These are phyloP conservation scores for Seriola dumerili DNA, from an alignment of 2,113 vertebrate species.

Conservation along the genomic window DNA sequence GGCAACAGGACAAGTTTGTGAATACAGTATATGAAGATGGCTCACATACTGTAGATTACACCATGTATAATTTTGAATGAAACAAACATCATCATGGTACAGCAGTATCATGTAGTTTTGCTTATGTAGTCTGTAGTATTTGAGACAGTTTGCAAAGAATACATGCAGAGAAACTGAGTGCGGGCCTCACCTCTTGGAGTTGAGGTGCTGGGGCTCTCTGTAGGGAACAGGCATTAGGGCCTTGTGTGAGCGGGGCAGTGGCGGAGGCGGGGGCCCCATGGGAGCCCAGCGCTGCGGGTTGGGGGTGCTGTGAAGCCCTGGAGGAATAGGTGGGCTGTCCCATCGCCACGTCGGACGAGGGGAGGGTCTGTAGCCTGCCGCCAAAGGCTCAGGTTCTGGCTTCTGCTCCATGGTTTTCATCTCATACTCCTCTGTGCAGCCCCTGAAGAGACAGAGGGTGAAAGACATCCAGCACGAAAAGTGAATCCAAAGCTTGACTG, in stretches of 20 bases:
- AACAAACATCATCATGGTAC: too few relatives aligned
- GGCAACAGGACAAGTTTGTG: too few relatives aligned
- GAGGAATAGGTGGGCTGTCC: conserved; percentile 86
- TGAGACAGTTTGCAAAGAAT: background rate
- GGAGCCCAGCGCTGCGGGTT: conserved; percentile 85
- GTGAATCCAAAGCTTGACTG: background rate
- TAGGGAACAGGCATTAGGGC: conserved; percentile 83
- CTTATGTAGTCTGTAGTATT: too few relatives aligned
- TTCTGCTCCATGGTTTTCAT: conserved; percentile 89
- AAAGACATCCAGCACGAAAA: background rate
- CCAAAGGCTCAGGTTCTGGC: conserved; percentile 85
- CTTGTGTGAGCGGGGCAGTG: conserved; percentile 84
- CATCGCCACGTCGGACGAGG: conserved; percentile 90
- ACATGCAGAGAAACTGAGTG: background rate
- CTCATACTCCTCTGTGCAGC: conserved; percentile 92
- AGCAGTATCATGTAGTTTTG: too few relatives aligned
- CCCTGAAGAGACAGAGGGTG: conserved; percentile 80
- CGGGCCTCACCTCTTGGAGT: conserved; percentile 87
- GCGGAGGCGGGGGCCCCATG: conserved; percentile 76
- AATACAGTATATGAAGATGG: too few relatives aligned
- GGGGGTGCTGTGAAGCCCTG: conserved; percentile 81
- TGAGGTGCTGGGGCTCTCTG: conserved; percentile 88
- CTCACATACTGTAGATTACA: too few relatives aligned
- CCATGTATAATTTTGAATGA: too few relatives aligned
- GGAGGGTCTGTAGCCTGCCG: conserved; percentile 85